Percentiles rank a stretch among this genome's conserved stretches.
phyloP scores from a whole-genome alignment of 2,797 vertebrate genomes.

The Cossypha niveicapilla region DNA sequence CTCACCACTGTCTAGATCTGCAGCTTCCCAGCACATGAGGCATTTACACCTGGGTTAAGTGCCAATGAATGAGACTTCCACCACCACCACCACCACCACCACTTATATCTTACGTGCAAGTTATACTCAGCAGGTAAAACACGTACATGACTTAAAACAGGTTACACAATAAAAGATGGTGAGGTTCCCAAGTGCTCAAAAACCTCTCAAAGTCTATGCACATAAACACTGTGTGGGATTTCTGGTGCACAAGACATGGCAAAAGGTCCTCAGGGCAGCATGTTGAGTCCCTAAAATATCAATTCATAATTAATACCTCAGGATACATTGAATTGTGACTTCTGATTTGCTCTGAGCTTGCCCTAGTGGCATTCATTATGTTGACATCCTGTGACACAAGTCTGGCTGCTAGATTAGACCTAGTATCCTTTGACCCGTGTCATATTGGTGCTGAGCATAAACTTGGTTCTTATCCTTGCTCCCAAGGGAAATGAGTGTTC shows the following conservation, averaged over 20 bases:
- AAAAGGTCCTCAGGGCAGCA: not conserved
- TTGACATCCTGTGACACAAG: not conserved
- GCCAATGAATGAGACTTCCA: not conserved
- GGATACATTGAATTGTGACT: slow-evolving; percentile 3
- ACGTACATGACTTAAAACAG: not conserved
- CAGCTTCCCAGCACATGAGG: not conserved
- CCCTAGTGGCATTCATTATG: not conserved
- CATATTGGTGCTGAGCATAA: not conserved
- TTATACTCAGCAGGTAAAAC: not conserved
- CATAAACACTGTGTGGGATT: not conserved
- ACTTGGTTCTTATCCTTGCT: not conserved
- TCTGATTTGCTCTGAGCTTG: not conserved
- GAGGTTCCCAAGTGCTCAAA: not conserved
- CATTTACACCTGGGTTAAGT: not conserved
- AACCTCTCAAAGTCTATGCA: not conserved
- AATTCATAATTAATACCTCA: not conserved
- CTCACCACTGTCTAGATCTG: not conserved
- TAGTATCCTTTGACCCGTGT: not conserved
- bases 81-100: not conserved
- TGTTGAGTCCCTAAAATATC: not conserved
- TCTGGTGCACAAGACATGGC: not conserved
- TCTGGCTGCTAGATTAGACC: not conserved
- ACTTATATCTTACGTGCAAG: not conserved
- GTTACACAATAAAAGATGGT: not conserved
- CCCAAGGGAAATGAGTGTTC: not conserved